These are phyloP conservation scores for Eristalis pertinax DNA, from an alignment of 2,888 invertebrate species.

Conservation along the genomic window DNA sequence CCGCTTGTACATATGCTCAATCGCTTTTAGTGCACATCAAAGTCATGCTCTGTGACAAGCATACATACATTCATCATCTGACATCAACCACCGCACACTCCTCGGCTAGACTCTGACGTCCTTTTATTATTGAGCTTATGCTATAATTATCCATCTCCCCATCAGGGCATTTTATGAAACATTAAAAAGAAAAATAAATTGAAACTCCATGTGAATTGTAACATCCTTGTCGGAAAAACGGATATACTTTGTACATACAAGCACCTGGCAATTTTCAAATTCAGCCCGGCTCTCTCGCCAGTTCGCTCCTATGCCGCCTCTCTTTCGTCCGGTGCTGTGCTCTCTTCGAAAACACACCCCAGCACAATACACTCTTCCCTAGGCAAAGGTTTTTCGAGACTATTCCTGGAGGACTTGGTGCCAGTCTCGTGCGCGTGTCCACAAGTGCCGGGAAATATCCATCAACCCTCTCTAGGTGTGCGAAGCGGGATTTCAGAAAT, in stretches of 20 bases:
- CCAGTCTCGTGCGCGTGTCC: conserved; percentile 53
- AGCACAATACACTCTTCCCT: conserved; percentile 23
- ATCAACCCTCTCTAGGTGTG: not conserved
- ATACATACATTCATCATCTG: not conserved
- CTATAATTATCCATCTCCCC: conserved; percentile 3
- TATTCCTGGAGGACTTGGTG: conserved; percentile 50
- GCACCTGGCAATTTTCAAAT: conserved; percentile 8
- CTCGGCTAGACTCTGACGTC: not conserved
- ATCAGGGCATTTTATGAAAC: not conserved
- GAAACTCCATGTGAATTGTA: conserved; percentile 12
- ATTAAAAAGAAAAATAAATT: not conserved
- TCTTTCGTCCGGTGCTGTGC: not conserved
- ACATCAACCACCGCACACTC: conserved; percentile 5
- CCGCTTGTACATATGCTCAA: conserved; percentile 16
- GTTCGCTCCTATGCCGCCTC: not conserved
- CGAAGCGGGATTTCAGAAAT: conserved; percentile 5
- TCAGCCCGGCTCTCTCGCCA: conserved; percentile 5
- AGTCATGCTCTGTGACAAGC: not conserved
- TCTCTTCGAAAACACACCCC: conserved; percentile 11
- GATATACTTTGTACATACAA: not conserved
- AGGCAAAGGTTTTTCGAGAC: conserved; percentile 53
- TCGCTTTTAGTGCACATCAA: conserved; percentile 1
- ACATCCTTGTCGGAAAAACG: conserved; percentile 9
- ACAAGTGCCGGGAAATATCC: not conserved
- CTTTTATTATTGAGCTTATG: not conserved